phyloP scores from a whole-genome alignment of 2,797 vertebrate genomes.

The Rhinella marina region DNA sequence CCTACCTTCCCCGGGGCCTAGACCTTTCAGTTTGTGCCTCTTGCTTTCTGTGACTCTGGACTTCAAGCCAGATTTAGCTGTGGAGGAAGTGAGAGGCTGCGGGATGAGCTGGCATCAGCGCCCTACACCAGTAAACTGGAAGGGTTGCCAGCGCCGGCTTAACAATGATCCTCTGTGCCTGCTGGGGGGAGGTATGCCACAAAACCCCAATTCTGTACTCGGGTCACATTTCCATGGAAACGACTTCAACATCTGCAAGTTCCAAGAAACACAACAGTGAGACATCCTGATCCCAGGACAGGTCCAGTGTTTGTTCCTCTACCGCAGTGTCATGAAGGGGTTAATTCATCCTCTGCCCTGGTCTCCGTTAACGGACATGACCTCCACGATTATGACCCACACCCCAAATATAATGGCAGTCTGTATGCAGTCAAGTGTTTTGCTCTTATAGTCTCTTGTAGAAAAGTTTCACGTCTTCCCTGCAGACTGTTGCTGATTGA shows the following conservation, averaged over 20 bases:
- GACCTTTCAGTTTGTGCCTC: background rate
- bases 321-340: background rate
- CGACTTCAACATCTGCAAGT: constrained; percentile 50
- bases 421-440: background rate
- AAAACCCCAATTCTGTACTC: constrained; percentile 47
- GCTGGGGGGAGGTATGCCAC: constrained; percentile 39
- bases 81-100: background rate
- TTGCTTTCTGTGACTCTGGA: constrained; percentile 26
- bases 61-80: background rate
- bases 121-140: constrained; percentile 37
- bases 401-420: background rate
- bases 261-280: constrained; percentile 44
- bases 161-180: constrained; percentile 56
- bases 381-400: background rate
- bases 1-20: background rate
- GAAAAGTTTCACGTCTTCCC: constrained; percentile 18
- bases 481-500: background rate
- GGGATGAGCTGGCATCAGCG: constrained; percentile 32
- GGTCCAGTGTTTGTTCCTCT: background rate
- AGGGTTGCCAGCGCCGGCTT: constrained; percentile 28
- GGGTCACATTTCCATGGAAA: constrained; percentile 49
- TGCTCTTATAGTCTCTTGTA: background rate
- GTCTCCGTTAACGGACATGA: background rate
- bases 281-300: constrained; percentile 40
- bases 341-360: constrained; percentile 12